These are phyloP conservation scores for Hippocampus abdominalis DNA, from an alignment of 2,113 vertebrate species.

Conservation along the genomic window DNA sequence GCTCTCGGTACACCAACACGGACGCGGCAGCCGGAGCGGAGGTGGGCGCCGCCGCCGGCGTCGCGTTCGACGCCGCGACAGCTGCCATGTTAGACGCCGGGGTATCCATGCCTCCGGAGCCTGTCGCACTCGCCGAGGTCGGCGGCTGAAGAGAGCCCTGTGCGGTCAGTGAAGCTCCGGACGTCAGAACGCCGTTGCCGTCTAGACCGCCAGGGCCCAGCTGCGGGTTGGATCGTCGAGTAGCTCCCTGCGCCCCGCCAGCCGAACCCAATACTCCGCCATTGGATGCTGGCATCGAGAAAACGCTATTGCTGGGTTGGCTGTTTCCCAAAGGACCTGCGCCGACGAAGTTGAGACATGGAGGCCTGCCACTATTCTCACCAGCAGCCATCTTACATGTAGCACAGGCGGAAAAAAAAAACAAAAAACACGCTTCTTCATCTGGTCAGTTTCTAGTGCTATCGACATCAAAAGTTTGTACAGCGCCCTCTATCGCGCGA, in stretches of 20 bases:
- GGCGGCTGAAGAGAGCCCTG: conserved; percentile 69
- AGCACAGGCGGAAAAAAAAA: conserved; percentile 60
- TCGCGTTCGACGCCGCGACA: conserved; percentile 61
- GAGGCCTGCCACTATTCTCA: conserved; percentile 80
- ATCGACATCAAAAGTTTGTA: neutral
- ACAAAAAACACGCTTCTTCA: conserved; percentile 56
- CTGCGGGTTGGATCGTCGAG: conserved; percentile 73
- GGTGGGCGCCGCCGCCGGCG: conserved; percentile 39
- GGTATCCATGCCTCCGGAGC: conserved; percentile 60
- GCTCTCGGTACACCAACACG: conserved; percentile 81
- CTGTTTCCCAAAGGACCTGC: conserved; percentile 73
- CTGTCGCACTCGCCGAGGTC: conserved; percentile 62
- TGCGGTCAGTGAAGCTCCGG: conserved; percentile 65
- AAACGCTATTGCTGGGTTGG: conserved; percentile 74
- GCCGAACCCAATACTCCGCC: conserved; percentile 57
- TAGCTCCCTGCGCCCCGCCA: conserved; percentile 57
- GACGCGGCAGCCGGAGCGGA: conserved; percentile 71
- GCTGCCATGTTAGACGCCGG: conserved; percentile 69
- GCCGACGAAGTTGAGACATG: conserved; percentile 72
- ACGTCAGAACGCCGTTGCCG: conserved; percentile 62
- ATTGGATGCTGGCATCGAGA: conserved; percentile 71
- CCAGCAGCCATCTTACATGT: conserved; percentile 84
- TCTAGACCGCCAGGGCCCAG: conserved; percentile 71
- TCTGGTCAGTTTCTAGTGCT: conserved; percentile 21
- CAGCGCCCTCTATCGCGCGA: conserved; percentile 9